Evolutionary conservation across 2,888 invertebrate species (phyloP).

Genomic region (Dinocampus coccinellae): DNA sequence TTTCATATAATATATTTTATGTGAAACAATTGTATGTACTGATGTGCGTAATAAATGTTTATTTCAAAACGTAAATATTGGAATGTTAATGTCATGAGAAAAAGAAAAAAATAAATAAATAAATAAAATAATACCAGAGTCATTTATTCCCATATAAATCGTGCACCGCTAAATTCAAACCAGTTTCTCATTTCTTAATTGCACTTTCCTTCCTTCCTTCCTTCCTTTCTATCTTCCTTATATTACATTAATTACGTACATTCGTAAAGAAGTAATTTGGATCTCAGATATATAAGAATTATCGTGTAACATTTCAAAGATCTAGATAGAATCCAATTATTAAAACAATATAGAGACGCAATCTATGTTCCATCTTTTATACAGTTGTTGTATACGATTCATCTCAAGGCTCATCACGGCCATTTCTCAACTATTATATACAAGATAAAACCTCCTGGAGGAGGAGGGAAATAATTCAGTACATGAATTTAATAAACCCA

Average conservation of each 20-base stretch:
- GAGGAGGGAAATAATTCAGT: background rate
- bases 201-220: background rate
- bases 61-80: constrained; percentile 1
- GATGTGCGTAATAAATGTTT: background rate
- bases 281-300: background rate
- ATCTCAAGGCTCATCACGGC: background rate
- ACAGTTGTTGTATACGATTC: background rate
- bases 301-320: background rate
- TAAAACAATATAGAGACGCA: background rate
- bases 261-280: constrained; percentile 1
- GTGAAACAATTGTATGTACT: background rate
- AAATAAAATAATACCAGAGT: constrained; percentile 2
- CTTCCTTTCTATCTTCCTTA: too few species aligned
- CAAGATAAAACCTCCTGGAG: background rate
- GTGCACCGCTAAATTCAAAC: background rate
- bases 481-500: background rate
- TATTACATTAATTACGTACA: constrained; percentile 7
- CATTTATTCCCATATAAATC: background rate
- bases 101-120: background rate
- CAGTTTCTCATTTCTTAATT: constrained; percentile 8
- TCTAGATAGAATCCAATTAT: constrained; percentile 3
- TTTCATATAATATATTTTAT: background rate
- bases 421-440: background rate
- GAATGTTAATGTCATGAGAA: constrained; percentile 1
- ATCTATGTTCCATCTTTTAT: background rate